These are phyloP conservation scores for Gallinago solitaria DNA, from an alignment of 2,797 vertebrate species.

Conservation along the genomic window DNA sequence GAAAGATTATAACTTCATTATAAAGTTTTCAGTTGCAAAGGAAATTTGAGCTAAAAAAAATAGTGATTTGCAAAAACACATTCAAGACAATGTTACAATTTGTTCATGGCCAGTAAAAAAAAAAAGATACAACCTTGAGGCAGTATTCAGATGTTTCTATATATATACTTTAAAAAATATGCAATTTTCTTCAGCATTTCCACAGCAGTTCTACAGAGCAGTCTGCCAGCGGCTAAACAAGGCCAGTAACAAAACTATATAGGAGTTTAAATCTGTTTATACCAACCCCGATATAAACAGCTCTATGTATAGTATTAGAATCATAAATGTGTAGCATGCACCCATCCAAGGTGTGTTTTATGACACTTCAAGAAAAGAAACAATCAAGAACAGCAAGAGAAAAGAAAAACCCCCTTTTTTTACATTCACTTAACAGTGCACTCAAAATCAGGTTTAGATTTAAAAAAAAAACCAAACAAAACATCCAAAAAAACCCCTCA, in stretches of 20 bases:
- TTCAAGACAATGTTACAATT: not conserved
- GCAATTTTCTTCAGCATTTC: not conserved
- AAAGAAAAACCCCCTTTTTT: not conserved
- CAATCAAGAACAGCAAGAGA: not conserved
- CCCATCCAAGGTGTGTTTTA: not conserved
- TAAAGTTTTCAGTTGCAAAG: not conserved
- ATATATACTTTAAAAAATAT: not conserved
- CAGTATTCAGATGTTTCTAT: not conserved
- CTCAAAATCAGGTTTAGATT: not conserved
- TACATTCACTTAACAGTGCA: not conserved
- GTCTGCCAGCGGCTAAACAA: not conserved
- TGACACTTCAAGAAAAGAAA: not conserved
- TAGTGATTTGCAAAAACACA: not conserved
- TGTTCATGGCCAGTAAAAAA: not conserved
- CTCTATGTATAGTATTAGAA: not conserved
- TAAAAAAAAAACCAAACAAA: not conserved
- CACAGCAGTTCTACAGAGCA: not conserved
- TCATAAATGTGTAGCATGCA: not conserved
- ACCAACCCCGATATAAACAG: not conserved
- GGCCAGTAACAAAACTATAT: not conserved
- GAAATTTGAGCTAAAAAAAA: not conserved
- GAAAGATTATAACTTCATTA: not conserved
- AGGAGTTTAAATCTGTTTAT: not conserved
- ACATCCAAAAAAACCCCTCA: not conserved
- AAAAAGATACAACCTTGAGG: not conserved